Conservation (phyloP, 2,888 invertebrate genomes). For the Drosophila leonis region DNA sequence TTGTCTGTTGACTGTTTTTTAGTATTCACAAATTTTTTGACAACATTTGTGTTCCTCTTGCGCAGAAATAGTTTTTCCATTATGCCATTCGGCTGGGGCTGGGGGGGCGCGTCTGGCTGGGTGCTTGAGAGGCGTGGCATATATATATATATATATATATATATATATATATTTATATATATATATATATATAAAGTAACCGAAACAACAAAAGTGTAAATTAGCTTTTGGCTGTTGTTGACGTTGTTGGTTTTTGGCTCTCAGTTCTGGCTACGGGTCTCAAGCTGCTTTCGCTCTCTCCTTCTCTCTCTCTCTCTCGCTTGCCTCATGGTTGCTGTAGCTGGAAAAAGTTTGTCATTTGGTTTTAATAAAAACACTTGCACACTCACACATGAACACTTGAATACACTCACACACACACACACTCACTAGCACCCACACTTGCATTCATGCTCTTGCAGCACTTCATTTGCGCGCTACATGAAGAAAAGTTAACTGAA, state of each 20-base stretch:
- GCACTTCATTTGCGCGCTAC: constrained; percentile 73
- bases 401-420: constrained; percentile 16
- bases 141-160: constrained; percentile 31
- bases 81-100: constrained; percentile 51
- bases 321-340: constrained; percentile 36
- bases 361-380: constrained; percentile 80
- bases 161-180: constrained; percentile 40
- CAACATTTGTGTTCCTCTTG: constrained; percentile 72
- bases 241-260: constrained; percentile 71
- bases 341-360: constrained; percentile 78
- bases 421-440: constrained; percentile 20
- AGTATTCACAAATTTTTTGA: constrained; percentile 78
- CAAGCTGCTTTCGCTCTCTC: constrained; percentile 9
- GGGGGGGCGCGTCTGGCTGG: constrained; percentile 11
- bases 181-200: constrained; percentile 70
- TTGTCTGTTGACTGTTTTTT: constrained; percentile 70
- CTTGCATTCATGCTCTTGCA: constrained; percentile 63
- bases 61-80: constrained; percentile 79
- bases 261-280: constrained; percentile 12
- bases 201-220: constrained; percentile 81
- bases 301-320: not conserved
- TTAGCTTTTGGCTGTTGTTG: constrained; percentile 81
- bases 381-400: constrained; percentile 47
- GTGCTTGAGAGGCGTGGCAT: constrained; percentile 29
- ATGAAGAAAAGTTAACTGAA: constrained; percentile 68